Evolutionary conservation across 2,797 vertebrate species (phyloP), one percentile per base, ranked within the genome.

Genomic region (Poecilia picta): DNA sequence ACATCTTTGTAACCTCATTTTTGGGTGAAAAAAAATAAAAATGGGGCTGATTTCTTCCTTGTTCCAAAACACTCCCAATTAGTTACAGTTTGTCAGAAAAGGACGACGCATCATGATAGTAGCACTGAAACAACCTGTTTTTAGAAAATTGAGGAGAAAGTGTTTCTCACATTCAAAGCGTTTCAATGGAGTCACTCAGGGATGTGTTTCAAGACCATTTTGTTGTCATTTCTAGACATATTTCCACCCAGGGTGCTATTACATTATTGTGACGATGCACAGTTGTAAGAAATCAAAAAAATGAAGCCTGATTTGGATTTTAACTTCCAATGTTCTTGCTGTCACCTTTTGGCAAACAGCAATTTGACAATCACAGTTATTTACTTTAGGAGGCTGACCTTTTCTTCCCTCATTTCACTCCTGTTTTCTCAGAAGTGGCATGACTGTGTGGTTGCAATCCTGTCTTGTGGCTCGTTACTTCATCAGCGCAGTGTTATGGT

Each of bases 381-480:
- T 66, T 53, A 53, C 23, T 53, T 3, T 3, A 76, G 77, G 53
- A 78, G 43, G 31, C 4, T 20, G 53, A 51, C 25, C 0, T 74
- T 53, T 59, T 55, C 47, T 12, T 64, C 16, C 76, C 46, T 59
- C 25, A 47, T 55, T 71, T 57, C 70, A 68, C 16, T 18, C 72
- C 8, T 71, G 46, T 87, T 68, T 39, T 7, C 11, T 43, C 74
- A 78, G 31, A 20, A 68, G 74, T 55, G 11, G 20, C 72, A 36
- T 49, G 49, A 41, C 71, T 46, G 18, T 33, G 64, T 57, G 45
- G 41, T 78, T 75, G 72, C 75, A 78, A 78, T 88, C 76, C 72
- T 51, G 79, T 88, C 73, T 68, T 47, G 72, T 75, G 79, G 75
- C 81, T 93, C 85, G 86, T 93, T 90, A 91, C 75, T 88, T 82